Percentiles rank a stretch among this genome's conserved stretches.
Conservation (phyloP, 2,888 invertebrate species). For the Hyalella azteca region DNA sequence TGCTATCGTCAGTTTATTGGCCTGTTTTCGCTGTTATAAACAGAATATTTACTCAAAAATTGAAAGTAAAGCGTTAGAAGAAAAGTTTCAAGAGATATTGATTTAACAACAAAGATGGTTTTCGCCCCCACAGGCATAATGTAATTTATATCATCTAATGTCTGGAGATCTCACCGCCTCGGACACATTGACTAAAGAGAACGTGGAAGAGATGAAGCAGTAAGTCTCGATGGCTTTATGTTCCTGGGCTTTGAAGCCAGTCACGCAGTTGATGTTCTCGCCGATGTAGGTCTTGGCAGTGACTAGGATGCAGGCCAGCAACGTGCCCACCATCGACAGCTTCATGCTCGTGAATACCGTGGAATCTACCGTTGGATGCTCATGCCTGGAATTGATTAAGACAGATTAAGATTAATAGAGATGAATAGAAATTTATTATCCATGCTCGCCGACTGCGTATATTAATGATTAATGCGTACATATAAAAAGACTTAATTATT, state of each 20-base stretch:
- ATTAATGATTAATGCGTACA: too few relatives aligned
- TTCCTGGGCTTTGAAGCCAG: conserved; percentile 46
- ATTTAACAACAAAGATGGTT: background rate
- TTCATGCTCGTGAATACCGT: conserved; percentile 39
- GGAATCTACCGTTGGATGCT: conserved; percentile 31
- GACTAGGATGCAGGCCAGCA: conserved; percentile 52
- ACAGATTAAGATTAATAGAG: too few relatives aligned
- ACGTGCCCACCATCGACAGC: conserved; percentile 42
- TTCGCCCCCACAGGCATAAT: too few relatives aligned
- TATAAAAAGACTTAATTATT: too few relatives aligned
- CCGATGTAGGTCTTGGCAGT: conserved; percentile 57
- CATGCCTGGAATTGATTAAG: conserved; percentile 16
- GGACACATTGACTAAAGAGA: conserved; percentile 43
- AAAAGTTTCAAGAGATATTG: too few relatives aligned
- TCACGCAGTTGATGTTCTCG: conserved; percentile 57
- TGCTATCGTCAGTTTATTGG: too few relatives aligned
- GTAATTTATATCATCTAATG: too few relatives aligned
- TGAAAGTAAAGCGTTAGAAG: too few relatives aligned
- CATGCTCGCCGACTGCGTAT: too few relatives aligned
- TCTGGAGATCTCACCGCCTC: conserved; percentile 19
- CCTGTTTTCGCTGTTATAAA: too few relatives aligned
- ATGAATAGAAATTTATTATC: too few relatives aligned
- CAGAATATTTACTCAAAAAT: too few relatives aligned
- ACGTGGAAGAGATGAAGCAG: conserved; percentile 57
- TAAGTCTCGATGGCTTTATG: conserved; percentile 56